Conservation (phyloP, 2,888 invertebrate genomes). For the Drosophila nr. perissopoda region DNA sequence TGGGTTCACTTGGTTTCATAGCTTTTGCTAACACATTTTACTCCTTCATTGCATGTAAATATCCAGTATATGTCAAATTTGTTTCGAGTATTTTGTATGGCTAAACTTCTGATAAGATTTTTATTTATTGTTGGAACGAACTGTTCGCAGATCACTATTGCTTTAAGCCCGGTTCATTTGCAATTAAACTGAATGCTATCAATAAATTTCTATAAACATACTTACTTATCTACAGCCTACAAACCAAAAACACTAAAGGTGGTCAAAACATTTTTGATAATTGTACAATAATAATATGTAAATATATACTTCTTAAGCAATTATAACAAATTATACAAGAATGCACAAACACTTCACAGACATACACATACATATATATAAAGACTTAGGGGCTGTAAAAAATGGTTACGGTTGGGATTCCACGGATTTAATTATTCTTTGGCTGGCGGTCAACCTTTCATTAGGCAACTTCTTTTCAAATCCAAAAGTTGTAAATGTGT, state of each 20-base stretch:
- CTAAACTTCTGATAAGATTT: conserved; percentile 16
- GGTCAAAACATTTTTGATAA: background rate
- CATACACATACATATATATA: background rate
- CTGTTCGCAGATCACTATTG: background rate
- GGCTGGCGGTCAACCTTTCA: background rate
- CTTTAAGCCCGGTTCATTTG: conserved; percentile 10
- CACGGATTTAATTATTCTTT: background rate
- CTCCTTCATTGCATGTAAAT: conserved; percentile 29
- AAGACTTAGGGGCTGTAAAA: background rate
- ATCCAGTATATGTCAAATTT: conserved; percentile 44
- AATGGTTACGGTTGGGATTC: background rate
- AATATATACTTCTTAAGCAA: background rate
- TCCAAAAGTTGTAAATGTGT: background rate
- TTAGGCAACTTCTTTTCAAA: no score
- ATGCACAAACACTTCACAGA: background rate
- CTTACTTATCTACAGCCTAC: background rate
- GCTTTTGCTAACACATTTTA: conserved; percentile 57
- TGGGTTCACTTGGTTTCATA: conserved; percentile 37
- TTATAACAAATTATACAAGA: background rate
- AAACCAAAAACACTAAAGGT: background rate
- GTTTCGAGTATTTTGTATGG: conserved; percentile 13
- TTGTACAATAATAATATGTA: background rate
- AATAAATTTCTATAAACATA: background rate
- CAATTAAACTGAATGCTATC: background rate
- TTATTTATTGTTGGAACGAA: conserved; percentile 23